phyloP scores from a whole-genome alignment of 1,140 invertebrate genomes.

The Drosophila arawakana region DNA sequence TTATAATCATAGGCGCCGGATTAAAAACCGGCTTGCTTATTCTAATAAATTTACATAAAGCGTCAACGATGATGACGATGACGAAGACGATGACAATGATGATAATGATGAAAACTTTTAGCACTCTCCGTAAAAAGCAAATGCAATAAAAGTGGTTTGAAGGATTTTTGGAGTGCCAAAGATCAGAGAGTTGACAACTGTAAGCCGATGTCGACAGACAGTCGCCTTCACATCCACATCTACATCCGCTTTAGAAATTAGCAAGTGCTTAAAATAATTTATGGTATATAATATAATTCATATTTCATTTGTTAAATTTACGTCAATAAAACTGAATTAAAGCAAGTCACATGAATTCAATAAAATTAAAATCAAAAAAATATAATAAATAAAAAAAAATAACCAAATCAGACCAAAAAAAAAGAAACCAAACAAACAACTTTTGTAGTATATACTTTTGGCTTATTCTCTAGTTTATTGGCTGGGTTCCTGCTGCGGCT shows the following conservation, averaged over 20 bases:
- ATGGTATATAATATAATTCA: slow-evolving; percentile 32
- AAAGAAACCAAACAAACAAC: slow-evolving; percentile 57
- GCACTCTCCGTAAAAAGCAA: slow-evolving; percentile 10
- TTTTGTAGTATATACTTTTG: slow-evolving; percentile 33
- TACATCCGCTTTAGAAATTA: slow-evolving; percentile 62
- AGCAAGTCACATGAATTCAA: slow-evolving; percentile 64
- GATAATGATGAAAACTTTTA: slow-evolving; percentile 17
- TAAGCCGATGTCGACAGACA: slow-evolving; percentile 15
- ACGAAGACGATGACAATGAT: background rate
- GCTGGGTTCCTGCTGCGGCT: slow-evolving; percentile 42
- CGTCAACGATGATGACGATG: slow-evolving; percentile 14
- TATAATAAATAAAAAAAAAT: background rate
- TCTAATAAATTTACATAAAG: slow-evolving; percentile 38
- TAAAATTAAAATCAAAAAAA: slow-evolving; percentile 32
- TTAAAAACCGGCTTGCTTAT: slow-evolving; percentile 23
- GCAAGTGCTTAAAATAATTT: slow-evolving; percentile 53
- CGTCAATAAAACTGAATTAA: slow-evolving; percentile 42
- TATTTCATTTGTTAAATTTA: slow-evolving; percentile 62
- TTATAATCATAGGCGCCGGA: slow-evolving; percentile 27
- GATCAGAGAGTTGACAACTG: slow-evolving; percentile 14
- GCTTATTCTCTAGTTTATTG: slow-evolving; percentile 24
- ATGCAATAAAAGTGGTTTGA: slow-evolving; percentile 17
- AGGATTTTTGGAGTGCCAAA: slow-evolving; percentile 24
- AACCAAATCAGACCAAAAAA: background rate
- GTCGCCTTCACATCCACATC: slow-evolving; percentile 43